A percentile compares a stretch with the other conserved stretches of the same genome.
These are phyloP conservation scores for Aphelenchoides avenae DNA, from an alignment of 1,140 invertebrate species.

Conservation along the genomic window DNA sequence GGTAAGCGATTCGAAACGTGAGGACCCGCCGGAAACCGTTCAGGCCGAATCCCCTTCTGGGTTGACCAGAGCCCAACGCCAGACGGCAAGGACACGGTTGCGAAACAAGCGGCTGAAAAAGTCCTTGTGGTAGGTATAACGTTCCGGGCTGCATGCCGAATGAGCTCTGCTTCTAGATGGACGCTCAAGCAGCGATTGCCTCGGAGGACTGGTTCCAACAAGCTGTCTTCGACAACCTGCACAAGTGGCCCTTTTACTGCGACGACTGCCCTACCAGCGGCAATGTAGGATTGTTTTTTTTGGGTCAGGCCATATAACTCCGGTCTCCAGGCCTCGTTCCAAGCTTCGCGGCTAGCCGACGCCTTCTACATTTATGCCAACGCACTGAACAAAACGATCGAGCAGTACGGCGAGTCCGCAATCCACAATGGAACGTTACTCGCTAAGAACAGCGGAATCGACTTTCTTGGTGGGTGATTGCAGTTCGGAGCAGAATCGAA, in stretches of 20 bases:
- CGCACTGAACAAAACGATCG: constrained; percentile 4
- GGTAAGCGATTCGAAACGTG: constrained; percentile 18
- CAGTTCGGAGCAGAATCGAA: background rate
- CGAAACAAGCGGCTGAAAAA: background rate
- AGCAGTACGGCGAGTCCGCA: background rate
- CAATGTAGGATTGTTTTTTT: background rate
- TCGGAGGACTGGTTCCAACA: background rate
- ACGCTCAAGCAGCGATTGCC: background rate
- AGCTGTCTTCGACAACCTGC: constrained; percentile 16
- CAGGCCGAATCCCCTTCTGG: constrained; percentile 11
- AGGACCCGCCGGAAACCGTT: no score
- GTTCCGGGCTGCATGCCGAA: background rate
- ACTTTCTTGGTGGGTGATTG: constrained; percentile 2
- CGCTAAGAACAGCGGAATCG: background rate
- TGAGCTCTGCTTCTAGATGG: background rate
- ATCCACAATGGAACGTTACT: constrained; percentile 1
- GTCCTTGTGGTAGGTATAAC: background rate
- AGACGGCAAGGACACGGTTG: background rate
- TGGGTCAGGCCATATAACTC: background rate
- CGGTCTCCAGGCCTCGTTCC: constrained; percentile 14
- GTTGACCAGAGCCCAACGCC: constrained; percentile 1
- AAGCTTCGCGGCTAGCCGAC: constrained; percentile 26
- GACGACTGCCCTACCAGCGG: constrained; percentile 19
- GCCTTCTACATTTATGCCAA: constrained; percentile 27
- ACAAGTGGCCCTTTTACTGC: constrained; percentile 37